A percentile compares a stretch with the other conserved stretches of the same genome.
These are phyloP conservation scores for Brachypodius melanocephalos DNA, from an alignment of 2,113 vertebrate genomes.

Conservation along the genomic window DNA sequence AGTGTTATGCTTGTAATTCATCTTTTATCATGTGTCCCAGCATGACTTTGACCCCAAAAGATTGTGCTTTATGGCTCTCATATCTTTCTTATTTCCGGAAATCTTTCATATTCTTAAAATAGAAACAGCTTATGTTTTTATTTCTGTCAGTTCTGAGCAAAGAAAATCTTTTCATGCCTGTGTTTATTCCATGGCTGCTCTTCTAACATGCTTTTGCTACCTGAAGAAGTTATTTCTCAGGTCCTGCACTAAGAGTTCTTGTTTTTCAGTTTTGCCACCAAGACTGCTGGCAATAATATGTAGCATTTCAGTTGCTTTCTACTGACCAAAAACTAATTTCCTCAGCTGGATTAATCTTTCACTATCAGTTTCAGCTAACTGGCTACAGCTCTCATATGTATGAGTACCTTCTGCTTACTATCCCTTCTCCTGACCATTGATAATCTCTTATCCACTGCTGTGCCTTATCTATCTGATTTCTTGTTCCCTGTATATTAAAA, in stretches of 20 bases:
- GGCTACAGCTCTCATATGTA: background rate
- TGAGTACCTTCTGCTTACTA: background rate
- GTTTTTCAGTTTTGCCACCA: background rate
- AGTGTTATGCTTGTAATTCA: background rate
- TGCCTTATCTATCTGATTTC: slow-evolving; percentile 2
- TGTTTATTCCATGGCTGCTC: background rate
- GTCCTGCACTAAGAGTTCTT: background rate
- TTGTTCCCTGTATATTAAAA: slow-evolving; percentile 10
- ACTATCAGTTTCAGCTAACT: slow-evolving; percentile 31
- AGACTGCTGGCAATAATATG: background rate
- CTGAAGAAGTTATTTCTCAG: background rate
- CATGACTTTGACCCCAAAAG: background rate
- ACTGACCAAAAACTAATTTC: slow-evolving; percentile 39
- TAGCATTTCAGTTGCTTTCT: slow-evolving; percentile 4
- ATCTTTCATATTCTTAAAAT: background rate
- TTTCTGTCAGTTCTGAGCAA: background rate
- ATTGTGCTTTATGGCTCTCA: background rate
- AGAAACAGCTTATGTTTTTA: background rate
- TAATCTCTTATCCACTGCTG: background rate
- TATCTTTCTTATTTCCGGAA: background rate
- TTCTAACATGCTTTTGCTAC: background rate
- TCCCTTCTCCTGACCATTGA: background rate
- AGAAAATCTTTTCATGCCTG: background rate
- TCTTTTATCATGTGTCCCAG: background rate
- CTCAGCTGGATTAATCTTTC: slow-evolving; percentile 30